These are phyloP conservation scores for Meteorus cinctellus DNA, from an alignment of 2,888 invertebrate species.

Conservation along the genomic window DNA sequence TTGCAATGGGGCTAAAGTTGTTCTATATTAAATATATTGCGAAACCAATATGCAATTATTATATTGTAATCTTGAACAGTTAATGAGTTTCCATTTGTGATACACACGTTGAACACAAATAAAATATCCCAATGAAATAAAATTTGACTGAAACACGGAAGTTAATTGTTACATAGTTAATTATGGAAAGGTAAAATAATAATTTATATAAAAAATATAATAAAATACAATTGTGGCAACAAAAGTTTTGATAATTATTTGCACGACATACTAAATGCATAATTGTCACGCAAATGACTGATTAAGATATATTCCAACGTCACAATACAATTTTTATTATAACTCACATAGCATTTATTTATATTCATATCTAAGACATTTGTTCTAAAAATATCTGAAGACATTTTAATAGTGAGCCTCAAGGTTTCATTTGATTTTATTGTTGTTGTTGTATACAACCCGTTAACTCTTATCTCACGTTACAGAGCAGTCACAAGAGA, in stretches of 20 bases:
- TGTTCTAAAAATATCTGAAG: neutral
- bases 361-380: neutral
- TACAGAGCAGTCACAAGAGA: slow-evolving; percentile 12
- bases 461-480: slow-evolving; percentile 30
- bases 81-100: too few species aligned
- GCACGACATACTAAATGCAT: neutral
- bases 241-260: neutral
- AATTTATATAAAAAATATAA: neutral
- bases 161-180: slow-evolving; percentile 12
- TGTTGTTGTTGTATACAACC: slow-evolving; percentile 24
- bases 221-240: slow-evolving; percentile 9
- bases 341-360: neutral
- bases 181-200: neutral
- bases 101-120: neutral
- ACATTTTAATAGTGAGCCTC: neutral
- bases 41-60: too few species aligned
- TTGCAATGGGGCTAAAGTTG: too few species aligned
- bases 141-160: slow-evolving; percentile 4
- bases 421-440: slow-evolving; percentile 11
- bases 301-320: slow-evolving; percentile 20
- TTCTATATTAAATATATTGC: too few species aligned
- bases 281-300: slow-evolving; percentile 30
- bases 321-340: slow-evolving; percentile 14
- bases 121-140: neutral
- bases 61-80: too few species aligned